These are phyloP conservation scores for Sycophaga agraensis DNA, from an alignment of 1,140 invertebrate species.

Conservation along the genomic window DNA sequence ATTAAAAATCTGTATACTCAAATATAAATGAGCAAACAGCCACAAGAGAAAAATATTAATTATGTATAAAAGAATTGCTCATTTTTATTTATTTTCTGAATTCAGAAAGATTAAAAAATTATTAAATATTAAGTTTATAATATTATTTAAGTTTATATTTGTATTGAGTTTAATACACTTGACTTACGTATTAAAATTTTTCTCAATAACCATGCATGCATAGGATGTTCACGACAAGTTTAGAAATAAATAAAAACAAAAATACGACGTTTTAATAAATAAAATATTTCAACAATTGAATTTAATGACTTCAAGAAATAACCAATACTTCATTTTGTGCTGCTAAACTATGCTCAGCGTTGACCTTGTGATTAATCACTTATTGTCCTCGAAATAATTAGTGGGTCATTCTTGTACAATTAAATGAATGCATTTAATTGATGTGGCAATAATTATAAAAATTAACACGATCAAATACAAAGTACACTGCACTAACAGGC, in stretches of 20 bases:
- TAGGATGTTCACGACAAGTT: neutral
- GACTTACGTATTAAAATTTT: constrained; percentile 1
- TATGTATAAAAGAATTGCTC: no score
- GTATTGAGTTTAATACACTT: no score
- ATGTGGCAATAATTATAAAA: neutral
- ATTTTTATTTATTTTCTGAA: no score
- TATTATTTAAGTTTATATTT: no score
- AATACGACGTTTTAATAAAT: neutral
- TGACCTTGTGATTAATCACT: neutral
- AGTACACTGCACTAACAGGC: neutral
- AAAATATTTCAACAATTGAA: constrained; percentile 1
- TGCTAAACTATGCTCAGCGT: neutral
- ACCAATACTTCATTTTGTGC: constrained; percentile 5
- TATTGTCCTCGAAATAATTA: no score
- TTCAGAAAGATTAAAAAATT: neutral
- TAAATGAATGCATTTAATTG: neutral
- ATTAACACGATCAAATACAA: neutral
- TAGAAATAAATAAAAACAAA: neutral
- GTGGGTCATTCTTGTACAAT: neutral
- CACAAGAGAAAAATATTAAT: no score
- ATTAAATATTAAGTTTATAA: neutral
- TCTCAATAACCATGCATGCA: neutral
- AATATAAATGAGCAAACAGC: no score
- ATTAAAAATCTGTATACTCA: no score
- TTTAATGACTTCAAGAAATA: constrained; percentile 1